phyloP scores from a whole-genome alignment of 2,888 invertebrate species.

The Mystacides longicornis region DNA sequence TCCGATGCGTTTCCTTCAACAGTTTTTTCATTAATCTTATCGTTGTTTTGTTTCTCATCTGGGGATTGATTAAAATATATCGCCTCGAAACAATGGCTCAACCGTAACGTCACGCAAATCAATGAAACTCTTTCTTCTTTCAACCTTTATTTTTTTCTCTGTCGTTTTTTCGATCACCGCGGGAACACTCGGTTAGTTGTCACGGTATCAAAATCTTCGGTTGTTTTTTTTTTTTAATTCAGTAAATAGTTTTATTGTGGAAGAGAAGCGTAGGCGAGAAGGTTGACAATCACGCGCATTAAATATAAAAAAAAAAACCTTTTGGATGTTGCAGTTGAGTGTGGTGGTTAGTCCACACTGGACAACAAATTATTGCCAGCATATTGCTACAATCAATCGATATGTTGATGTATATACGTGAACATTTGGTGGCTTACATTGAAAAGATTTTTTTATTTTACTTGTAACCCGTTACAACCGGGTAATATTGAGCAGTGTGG shows the following conservation, averaged over 20 bases:
- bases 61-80: constrained; percentile 4
- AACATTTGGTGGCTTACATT: too few species aligned
- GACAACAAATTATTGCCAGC: too few species aligned
- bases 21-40: background rate
- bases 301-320: background rate
- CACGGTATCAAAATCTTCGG: background rate
- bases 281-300: background rate
- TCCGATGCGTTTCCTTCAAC: background rate
- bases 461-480: too few species aligned
- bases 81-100: constrained; percentile 7
- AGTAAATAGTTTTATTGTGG: background rate
- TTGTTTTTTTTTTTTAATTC: background rate
- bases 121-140: background rate
- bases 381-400: too few species aligned
- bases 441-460: too few species aligned
- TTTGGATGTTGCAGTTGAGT: constrained; percentile 3
- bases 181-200: too few species aligned
- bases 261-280: background rate
- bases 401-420: too few species aligned
- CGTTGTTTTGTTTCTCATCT: background rate
- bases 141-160: background rate
- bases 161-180: too few species aligned
- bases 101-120: constrained; percentile 9
- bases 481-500: too few species aligned
- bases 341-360: too few species aligned